A percentile compares a stretch with the other conserved stretches of the same genome.
These are phyloP conservation scores for Exocentrus adspersus DNA, from an alignment of 2,888 invertebrate species.

Conservation along the genomic window DNA sequence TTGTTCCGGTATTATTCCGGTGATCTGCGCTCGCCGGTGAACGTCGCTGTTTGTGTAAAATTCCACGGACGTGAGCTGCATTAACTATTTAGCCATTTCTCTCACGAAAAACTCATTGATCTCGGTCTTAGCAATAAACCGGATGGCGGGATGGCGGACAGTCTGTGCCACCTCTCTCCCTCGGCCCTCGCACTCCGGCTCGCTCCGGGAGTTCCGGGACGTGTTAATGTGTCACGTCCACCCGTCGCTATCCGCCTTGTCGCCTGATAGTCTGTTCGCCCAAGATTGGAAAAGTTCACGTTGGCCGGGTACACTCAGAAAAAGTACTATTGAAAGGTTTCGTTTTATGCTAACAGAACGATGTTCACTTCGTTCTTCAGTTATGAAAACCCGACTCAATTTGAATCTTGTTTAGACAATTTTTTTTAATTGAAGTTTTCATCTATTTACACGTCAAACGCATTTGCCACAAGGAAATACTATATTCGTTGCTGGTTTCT, in stretches of 20 bases:
- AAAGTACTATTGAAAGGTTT: neutral
- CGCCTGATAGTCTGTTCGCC: conserved; percentile 49
- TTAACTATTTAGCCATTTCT: conserved; percentile 59
- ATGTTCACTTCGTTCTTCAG: too few relatives aligned
- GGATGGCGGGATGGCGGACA: conserved; percentile 25
- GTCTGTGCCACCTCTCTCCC: conserved; percentile 24
- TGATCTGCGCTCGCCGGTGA: conserved; percentile 6
- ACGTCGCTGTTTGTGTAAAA: conserved; percentile 22
- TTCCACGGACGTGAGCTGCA: conserved; percentile 39
- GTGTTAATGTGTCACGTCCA: conserved; percentile 63
- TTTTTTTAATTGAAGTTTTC: too few relatives aligned
- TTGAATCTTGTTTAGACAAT: too few relatives aligned
- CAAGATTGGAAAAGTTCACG: conserved; percentile 61
- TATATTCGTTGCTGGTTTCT: neutral
- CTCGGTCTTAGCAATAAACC: conserved; percentile 40
- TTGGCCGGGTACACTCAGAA: conserved; percentile 38
- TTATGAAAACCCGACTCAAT: too few relatives aligned
- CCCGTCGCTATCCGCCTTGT: conserved; percentile 56
- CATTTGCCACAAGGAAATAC: conserved; percentile 27
- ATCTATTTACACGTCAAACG: conserved; percentile 44
- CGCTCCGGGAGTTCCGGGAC: conserved; percentile 48
- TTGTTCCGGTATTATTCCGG: neutral
- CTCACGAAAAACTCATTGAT: conserved; percentile 59
- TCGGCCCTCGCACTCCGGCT: too few relatives aligned
- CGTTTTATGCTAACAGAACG: too few relatives aligned